Conservation (phyloP, 2,113 vertebrate species). For the Vulpes ferrilata region DNA sequence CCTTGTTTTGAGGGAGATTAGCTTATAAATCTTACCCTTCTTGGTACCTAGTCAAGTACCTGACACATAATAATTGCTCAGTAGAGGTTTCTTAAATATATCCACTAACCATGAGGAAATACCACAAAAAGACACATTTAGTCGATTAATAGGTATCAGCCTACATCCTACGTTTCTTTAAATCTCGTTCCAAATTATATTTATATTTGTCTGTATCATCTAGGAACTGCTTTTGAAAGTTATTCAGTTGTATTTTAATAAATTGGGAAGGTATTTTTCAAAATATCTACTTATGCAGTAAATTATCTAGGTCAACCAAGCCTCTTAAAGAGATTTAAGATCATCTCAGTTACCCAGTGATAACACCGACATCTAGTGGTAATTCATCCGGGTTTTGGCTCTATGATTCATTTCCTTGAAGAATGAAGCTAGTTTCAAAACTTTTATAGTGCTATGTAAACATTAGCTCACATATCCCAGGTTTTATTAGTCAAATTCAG, state of each 20-base stretch:
- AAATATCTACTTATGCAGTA: slow-evolving; percentile 28
- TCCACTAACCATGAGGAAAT: not conserved
- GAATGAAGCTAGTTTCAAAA: not conserved
- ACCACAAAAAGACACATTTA: not conserved
- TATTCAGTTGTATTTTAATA: slow-evolving; percentile 7
- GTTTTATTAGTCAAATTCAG: not conserved
- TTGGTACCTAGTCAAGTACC: not conserved
- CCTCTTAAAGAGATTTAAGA: slow-evolving; percentile 41
- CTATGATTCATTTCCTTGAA: not conserved
- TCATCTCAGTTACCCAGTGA: slow-evolving; percentile 32
- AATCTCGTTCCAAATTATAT: slow-evolving; percentile 27
- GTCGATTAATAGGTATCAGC: not conserved
- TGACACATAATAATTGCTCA: not conserved
- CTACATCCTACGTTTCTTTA: not conserved
- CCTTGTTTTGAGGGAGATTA: not conserved
- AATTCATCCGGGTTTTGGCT: slow-evolving; percentile 60
- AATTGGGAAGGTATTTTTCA: not conserved
- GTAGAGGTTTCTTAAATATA: not conserved
- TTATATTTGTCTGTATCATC: slow-evolving; percentile 17
- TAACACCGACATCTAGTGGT: slow-evolving; percentile 77
- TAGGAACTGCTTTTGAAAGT: slow-evolving; percentile 25
- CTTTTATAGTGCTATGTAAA: not conserved
- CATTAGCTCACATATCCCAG: not conserved
- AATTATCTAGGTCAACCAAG: slow-evolving; percentile 67
- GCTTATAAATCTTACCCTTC: not conserved